Conservation (phyloP, 2,888 invertebrate species). For the Xylophagus ater region DNA sequence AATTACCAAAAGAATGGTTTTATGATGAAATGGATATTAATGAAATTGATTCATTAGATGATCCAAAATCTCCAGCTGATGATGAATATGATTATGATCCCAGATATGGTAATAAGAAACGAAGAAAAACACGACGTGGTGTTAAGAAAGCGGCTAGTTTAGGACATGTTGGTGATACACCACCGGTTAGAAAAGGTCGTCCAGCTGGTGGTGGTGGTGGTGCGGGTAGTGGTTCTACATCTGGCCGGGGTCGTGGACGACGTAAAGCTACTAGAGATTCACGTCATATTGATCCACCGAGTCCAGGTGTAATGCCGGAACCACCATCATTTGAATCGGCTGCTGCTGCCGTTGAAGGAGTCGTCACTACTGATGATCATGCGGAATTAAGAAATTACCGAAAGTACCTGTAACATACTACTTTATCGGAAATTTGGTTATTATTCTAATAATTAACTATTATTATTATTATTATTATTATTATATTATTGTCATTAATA, state of each 20-base stretch:
- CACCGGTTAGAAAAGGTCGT: slow-evolving; percentile 15
- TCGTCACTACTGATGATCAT: slow-evolving; percentile 22
- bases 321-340: slow-evolving; percentile 39
- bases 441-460: slow-evolving; percentile 5
- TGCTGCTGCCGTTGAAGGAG: slow-evolving; percentile 33
- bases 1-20: slow-evolving; percentile 74
- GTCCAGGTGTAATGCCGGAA: slow-evolving; percentile 33
- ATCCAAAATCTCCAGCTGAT: slow-evolving; percentile 81
- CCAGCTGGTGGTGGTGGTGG: slow-evolving; percentile 11
- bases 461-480: no score
- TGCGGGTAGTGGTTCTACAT: slow-evolving; percentile 8
- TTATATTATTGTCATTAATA: no score
- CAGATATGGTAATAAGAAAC: slow-evolving; percentile 38
- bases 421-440: slow-evolving; percentile 11
- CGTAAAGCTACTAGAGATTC: slow-evolving; percentile 18
- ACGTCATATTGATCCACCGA: slow-evolving; percentile 26
- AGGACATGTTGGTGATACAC: slow-evolving; percentile 11
- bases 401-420: slow-evolving; percentile 38
- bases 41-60: slow-evolving; percentile 84
- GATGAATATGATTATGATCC: slow-evolving; percentile 85
- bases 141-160: slow-evolving; percentile 25
- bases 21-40: slow-evolving; percentile 82
- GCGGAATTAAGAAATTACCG: slow-evolving; percentile 31
- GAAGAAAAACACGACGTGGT: slow-evolving; percentile 36
- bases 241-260: slow-evolving; percentile 31